Percentiles rank a stretch among this genome's conserved stretches.
Evolutionary conservation across 2,113 vertebrate genomes (phyloP).

Genomic region (Istiophorus platypterus): DNA sequence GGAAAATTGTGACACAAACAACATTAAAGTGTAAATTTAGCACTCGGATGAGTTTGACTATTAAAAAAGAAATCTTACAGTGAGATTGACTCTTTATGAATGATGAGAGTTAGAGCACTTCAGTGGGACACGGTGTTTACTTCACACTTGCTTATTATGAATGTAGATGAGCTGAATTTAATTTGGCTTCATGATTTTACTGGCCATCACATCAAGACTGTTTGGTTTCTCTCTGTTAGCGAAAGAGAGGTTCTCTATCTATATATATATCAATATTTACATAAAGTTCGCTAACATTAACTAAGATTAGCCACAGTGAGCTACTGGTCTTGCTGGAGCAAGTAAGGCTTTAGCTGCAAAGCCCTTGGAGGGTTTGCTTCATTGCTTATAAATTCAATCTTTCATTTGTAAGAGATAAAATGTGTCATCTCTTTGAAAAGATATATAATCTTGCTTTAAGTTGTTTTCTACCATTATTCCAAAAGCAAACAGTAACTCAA

Average conservation of each 20-base stretch:
- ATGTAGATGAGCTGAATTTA: conserved; percentile 8
- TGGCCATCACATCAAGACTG: background rate
- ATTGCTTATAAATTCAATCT: background rate
- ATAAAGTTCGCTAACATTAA: background rate
- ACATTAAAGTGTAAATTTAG: background rate
- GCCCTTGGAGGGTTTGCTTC: background rate
- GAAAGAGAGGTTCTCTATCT: background rate
- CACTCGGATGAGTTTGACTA: background rate
- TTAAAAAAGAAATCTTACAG: background rate
- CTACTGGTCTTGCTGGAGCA: background rate
- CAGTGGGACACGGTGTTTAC: background rate
- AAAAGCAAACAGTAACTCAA: too few relatives aligned
- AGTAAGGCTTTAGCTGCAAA: background rate
- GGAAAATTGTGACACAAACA: background rate
- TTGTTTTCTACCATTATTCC: too few relatives aligned
- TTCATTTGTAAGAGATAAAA: background rate
- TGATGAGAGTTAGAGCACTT: background rate
- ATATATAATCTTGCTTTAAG: too few relatives aligned
- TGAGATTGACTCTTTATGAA: background rate
- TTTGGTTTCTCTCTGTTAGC: background rate
- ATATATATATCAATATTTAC: background rate
- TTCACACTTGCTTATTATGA: conserved; percentile 1
- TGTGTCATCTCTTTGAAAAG: background rate
- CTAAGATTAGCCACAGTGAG: background rate
- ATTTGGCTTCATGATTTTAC: background rate